phyloP scores from a whole-genome alignment of 2,113 vertebrate species.

The Cyanistes caeruleus region DNA sequence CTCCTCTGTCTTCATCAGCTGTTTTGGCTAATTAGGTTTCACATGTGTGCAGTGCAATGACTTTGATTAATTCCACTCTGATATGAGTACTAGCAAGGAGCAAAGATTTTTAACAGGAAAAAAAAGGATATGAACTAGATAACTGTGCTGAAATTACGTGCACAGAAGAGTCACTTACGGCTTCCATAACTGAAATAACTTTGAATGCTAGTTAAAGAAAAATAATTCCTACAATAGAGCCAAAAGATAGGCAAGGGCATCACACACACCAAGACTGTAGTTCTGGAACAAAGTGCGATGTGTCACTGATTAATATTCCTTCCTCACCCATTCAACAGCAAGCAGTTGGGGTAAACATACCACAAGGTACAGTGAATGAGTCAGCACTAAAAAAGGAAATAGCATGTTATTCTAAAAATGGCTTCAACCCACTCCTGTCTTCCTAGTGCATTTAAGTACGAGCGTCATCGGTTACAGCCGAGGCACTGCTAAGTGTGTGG shows the following conservation, averaged over 20 bases:
- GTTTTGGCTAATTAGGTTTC: constrained; percentile 25
- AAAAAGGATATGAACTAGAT: not conserved
- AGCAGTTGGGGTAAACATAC: constrained; percentile 37
- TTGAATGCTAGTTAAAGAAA: not conserved
- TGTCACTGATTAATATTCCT: constrained; percentile 55
- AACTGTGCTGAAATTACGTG: not conserved
- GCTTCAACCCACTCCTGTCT: constrained; percentile 50
- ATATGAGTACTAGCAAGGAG: not conserved
- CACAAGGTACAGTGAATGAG: constrained; percentile 55
- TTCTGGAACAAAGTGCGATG: not conserved
- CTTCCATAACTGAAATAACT: not conserved
- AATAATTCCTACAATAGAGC: not conserved
- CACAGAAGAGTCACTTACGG: not conserved
- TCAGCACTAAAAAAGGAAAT: constrained; percentile 61
- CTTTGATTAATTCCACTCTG: constrained; percentile 25
- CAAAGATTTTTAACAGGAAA: not conserved
- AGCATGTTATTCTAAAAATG: constrained; percentile 62
- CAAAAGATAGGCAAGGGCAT: not conserved
- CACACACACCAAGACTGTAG: not conserved
- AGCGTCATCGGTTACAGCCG: constrained; percentile 22
- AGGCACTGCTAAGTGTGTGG: not conserved
- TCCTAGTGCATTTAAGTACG: constrained; percentile 12
- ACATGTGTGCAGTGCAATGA: not conserved
- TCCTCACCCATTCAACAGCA: constrained; percentile 38
- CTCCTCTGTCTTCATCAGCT: constrained; percentile 12